phyloP scores from a whole-genome alignment of 2,113 vertebrate species.

The Vulpes vulpes region DNA sequence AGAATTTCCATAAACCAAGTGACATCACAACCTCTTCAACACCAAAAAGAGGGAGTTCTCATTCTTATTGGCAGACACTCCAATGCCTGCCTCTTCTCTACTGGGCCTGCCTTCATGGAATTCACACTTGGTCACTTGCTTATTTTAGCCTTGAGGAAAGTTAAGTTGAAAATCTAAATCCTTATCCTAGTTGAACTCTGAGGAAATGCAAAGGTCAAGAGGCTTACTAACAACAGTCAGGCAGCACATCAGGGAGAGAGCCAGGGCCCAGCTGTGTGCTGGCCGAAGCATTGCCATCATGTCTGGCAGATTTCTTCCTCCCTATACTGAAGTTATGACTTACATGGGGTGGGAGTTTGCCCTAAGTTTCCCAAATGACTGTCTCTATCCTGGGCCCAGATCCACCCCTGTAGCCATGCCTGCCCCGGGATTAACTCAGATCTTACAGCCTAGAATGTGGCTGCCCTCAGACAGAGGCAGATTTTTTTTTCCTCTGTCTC shows the following conservation, averaged over 20 bases:
- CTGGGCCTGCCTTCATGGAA: neutral
- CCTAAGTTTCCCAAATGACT: neutral
- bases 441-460: neutral
- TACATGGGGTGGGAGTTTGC: neutral
- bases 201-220: neutral
- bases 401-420: neutral
- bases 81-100: neutral
- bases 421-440: neutral
- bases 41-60: neutral
- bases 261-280: neutral
- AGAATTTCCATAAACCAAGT: neutral
- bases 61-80: neutral
- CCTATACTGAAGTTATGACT: neutral
- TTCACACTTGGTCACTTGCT: neutral
- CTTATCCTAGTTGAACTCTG: neutral
- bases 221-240: neutral
- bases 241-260: too few species aligned
- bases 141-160: neutral
- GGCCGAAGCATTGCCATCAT: rapidly evolving
- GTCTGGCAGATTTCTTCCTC: neutral
- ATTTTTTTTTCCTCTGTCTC: neutral
- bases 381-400: neutral
- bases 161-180: neutral
- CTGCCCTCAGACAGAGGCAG: neutral
- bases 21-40: neutral